Conservation (phyloP, 2,888 invertebrate genomes). For the Cantharis flavilabris region DNA sequence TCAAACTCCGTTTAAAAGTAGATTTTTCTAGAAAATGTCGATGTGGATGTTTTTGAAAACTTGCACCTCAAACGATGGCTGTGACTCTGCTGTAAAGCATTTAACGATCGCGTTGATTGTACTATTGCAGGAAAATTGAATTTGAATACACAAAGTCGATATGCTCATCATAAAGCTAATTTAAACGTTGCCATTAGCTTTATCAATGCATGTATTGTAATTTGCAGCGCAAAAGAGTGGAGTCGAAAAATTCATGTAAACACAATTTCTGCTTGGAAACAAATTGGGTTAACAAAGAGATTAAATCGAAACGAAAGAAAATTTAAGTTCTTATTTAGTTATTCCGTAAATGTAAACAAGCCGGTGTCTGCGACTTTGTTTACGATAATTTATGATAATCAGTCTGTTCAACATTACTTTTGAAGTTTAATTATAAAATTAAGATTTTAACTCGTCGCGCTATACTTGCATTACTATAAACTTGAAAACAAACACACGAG, state of each 20-base stretch:
- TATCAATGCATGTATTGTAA: background rate
- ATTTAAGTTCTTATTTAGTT: background rate
- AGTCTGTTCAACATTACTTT: background rate
- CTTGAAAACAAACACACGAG: background rate
- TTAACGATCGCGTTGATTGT: background rate
- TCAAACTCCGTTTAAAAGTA: background rate
- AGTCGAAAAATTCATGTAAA: background rate
- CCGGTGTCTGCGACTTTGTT: background rate
- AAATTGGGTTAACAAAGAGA: background rate
- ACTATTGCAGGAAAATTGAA: background rate
- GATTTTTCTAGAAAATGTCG: background rate
- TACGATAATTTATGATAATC: background rate
- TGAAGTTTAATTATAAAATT: background rate
- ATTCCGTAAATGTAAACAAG: background rate
- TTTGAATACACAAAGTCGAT: background rate
- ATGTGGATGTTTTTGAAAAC: background rate
- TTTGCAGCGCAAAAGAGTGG: background rate
- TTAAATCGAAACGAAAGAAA: background rate
- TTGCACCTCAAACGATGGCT: no score
- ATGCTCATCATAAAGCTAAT: background rate
- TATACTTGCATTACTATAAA: background rate
- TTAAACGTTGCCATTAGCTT: background rate
- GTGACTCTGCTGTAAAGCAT: background rate
- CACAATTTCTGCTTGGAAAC: background rate
- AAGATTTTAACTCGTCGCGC: background rate